Percentiles rank a stretch among this genome's conserved stretches.
Evolutionary conservation across 2,113 vertebrate species (phyloP).

Genomic region (Dromaius novaehollandiae): DNA sequence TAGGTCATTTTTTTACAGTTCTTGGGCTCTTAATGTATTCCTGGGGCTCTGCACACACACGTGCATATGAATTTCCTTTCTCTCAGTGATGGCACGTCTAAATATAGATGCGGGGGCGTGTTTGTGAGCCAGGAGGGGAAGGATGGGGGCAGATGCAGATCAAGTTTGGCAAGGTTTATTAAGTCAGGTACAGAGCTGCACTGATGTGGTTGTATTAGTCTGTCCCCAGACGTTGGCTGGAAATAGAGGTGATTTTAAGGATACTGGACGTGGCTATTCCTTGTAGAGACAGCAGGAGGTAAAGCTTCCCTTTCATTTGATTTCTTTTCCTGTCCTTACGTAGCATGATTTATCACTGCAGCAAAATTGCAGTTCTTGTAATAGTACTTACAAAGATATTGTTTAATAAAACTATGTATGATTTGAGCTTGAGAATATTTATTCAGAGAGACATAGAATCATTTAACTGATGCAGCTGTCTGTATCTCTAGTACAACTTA

Average conservation of each 20-base stretch:
- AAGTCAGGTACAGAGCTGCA: not conserved
- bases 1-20: not conserved
- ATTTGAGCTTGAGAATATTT: not conserved
- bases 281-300: not conserved
- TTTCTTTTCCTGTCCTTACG: not conserved
- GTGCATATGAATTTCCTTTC: not conserved
- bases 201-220: not conserved
- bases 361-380: not conserved
- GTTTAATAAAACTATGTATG: not conserved
- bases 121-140: not conserved
- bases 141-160: not conserved
- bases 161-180: not conserved
- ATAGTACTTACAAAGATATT: not conserved
- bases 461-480: not conserved
- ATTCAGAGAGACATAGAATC: not conserved
- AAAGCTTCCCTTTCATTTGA: not conserved
- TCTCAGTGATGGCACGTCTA: not conserved
- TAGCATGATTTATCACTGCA: not conserved
- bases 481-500: not conserved
- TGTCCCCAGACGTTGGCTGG: not conserved
- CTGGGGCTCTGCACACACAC: not conserved
- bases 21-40: not conserved
- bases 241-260: not conserved
- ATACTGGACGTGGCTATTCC: not conserved
- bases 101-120: not conserved